Evolutionary conservation across 2,113 vertebrate species (phyloP).

Genomic region (Notothenia rossii): DNA sequence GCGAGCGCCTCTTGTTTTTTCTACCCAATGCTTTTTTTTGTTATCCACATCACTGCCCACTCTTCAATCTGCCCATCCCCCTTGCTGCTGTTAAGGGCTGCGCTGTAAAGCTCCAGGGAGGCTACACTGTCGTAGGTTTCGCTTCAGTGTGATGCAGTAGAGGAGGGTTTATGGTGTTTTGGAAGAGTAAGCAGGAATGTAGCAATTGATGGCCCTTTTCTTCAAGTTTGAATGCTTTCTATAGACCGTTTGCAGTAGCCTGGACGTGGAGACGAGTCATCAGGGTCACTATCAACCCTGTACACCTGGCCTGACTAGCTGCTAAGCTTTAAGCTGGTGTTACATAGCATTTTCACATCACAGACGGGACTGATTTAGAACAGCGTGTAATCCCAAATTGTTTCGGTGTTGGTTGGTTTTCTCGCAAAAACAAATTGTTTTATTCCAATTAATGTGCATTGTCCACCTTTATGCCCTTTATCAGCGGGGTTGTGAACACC

Average conservation of each 20-base stretch:
- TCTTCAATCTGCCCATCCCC: not conserved
- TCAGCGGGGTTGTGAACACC: not conserved
- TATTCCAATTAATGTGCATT: not conserved
- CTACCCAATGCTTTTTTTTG: conserved; percentile 14
- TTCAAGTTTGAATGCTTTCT: not conserved
- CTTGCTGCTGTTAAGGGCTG: not conserved
- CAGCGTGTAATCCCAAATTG: not conserved
- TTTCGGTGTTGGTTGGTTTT: not conserved
- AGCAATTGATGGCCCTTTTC: conserved; percentile 12
- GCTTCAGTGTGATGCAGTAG: conserved; percentile 15
- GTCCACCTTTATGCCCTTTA: not conserved
- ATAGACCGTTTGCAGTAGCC: not conserved
- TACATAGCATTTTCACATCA: conserved; percentile 4
- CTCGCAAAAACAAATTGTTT: no score
- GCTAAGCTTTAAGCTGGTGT: conserved; percentile 10
- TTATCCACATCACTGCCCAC: conserved; percentile 33
- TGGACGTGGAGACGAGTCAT: not conserved
- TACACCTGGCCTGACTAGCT: conserved; percentile 11
- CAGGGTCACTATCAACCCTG: conserved; percentile 16
- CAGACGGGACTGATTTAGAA: not conserved
- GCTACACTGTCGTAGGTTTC: not conserved
- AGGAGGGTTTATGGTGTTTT: conserved; percentile 23
- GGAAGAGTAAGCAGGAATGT: conserved; percentile 15
- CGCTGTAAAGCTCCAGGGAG: conserved; percentile 15
- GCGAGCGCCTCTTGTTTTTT: conserved; percentile 17